Evolutionary conservation across 1,140 invertebrate species (phyloP).

Genomic region (Mya arenaria): DNA sequence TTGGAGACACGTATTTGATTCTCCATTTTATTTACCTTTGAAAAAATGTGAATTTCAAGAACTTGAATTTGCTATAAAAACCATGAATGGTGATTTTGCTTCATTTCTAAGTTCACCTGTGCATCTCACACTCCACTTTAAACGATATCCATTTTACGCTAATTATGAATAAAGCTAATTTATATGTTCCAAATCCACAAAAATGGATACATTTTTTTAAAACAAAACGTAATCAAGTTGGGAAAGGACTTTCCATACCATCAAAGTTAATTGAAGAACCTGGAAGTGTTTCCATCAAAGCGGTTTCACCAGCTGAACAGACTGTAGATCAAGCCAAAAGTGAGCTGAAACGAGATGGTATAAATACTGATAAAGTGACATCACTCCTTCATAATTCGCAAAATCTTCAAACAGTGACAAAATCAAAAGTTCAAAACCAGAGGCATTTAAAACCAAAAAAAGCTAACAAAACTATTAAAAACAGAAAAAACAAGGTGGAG

Average conservation of each 20-base stretch:
- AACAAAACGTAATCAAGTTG: background rate
- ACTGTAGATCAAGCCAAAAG: slow-evolving; percentile 39
- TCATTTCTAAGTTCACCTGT: slow-evolving; percentile 30
- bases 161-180: slow-evolving; percentile 45
- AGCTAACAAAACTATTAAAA: background rate
- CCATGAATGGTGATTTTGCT: background rate
- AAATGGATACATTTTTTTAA: slow-evolving; percentile 48
- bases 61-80: slow-evolving; percentile 25
- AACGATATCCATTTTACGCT: slow-evolving; percentile 13
- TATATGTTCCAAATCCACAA: slow-evolving; percentile 54
- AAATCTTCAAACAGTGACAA: background rate
- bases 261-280: background rate
- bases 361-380: slow-evolving; percentile 14
- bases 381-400: background rate
- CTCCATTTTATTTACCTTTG: slow-evolving; percentile 27
- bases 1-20: slow-evolving; percentile 35
- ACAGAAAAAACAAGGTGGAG: background rate
- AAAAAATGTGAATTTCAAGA: slow-evolving; percentile 24
- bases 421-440: too few relatives aligned
- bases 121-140: slow-evolving; percentile 48
- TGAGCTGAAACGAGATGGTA: slow-evolving; percentile 40
- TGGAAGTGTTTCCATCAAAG: background rate
- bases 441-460: background rate
- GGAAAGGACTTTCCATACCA: background rate
- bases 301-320: slow-evolving; percentile 39